phyloP scores from a whole-genome alignment of 2,113 vertebrate species.

The Ranitomeya variabilis region DNA sequence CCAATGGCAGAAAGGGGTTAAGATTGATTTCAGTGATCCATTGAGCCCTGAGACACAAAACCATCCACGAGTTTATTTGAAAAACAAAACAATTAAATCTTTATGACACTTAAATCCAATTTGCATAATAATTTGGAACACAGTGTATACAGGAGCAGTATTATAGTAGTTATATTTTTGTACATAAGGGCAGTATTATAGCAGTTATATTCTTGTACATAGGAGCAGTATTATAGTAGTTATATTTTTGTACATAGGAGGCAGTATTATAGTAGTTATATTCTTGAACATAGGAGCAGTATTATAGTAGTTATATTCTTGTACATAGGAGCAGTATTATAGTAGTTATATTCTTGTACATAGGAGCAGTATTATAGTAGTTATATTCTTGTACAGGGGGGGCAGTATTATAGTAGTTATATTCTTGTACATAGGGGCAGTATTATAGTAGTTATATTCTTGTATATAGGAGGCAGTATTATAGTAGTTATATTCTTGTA shows the following conservation, averaged over 20 bases:
- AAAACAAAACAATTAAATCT: too few species aligned
- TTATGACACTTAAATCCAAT: too few species aligned
- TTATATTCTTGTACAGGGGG: neutral
- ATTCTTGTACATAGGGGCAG: neutral
- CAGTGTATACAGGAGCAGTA: neutral
- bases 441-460: constrained; percentile 15
- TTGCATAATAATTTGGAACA: too few species aligned
- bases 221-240: constrained; percentile 1
- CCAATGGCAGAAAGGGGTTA: too few species aligned
- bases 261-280: constrained; percentile 15
- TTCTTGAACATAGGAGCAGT: neutral
- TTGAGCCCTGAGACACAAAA: too few species aligned
- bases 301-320: constrained; percentile 25
- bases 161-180: neutral
- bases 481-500: constrained; percentile 2
- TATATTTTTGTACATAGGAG: neutral
- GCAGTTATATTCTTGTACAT: too few species aligned
- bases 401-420: neutral
- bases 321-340: neutral
- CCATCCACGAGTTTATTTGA: too few species aligned
- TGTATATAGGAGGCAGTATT: constrained; percentile 1
- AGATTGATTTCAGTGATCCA: too few species aligned
- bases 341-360: constrained; percentile 1
- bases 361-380: constrained; percentile 11
- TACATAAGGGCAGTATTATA: neutral